These are phyloP conservation scores for Vandiemenella viatica DNA, from an alignment of 2,888 invertebrate species.

Conservation along the genomic window DNA sequence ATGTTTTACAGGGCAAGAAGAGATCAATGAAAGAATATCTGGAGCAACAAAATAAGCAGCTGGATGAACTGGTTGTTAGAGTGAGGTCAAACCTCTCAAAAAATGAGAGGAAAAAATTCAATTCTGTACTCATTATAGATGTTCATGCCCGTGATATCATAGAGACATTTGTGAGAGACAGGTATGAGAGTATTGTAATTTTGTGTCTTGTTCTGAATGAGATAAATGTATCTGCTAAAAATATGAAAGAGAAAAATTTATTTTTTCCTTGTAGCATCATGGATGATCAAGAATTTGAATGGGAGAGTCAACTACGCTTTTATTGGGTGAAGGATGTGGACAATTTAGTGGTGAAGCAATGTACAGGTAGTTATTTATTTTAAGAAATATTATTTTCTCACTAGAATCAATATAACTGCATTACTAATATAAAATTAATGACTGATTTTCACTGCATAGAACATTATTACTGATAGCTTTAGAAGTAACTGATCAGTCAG, in stretches of 20 bases:
- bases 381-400: background rate
- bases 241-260: background rate
- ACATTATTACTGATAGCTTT: too few species aligned
- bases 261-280: slow-evolving; percentile 43
- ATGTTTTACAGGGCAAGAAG: slow-evolving; percentile 45
- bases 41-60: slow-evolving; percentile 59
- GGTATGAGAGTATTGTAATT: slow-evolving; percentile 20
- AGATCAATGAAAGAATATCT: slow-evolving; percentile 84
- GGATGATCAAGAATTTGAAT: slow-evolving; percentile 73
- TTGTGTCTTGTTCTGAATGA: too few species aligned
- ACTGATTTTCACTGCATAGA: background rate
- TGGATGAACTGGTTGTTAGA: slow-evolving; percentile 68
- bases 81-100: slow-evolving; percentile 52
- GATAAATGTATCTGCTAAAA: background rate
- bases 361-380: slow-evolving; percentile 38
- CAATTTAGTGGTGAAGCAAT: slow-evolving; percentile 68
- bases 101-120: slow-evolving; percentile 77
- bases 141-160: slow-evolving; percentile 86
- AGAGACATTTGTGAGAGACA: slow-evolving; percentile 42
- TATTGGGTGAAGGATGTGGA: slow-evolving; percentile 77
- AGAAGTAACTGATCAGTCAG: too few species aligned
- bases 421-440: background rate
- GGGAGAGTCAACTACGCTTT: slow-evolving; percentile 86
- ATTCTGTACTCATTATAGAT: slow-evolving; percentile 78
- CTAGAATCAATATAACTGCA: too few species aligned